Base-by-base conservation (phyloP, 1,140 invertebrate genomes). In the Procambarus clarkii region DNA sequence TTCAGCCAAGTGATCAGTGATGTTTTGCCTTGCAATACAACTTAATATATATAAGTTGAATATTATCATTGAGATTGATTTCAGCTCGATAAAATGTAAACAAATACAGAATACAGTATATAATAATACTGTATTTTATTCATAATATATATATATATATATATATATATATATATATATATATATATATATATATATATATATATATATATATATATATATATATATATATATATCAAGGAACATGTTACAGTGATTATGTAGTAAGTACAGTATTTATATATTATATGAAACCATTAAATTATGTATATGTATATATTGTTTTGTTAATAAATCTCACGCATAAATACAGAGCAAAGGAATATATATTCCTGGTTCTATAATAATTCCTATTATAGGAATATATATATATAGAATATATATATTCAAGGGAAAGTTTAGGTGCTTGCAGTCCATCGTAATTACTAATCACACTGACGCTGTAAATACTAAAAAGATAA, bases 1-100 rank as follows among this genome's bases (percentile, higher is more conserved):
- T 74, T 74, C 69, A 74, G 69, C 69, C 24, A 34, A 74, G 8
- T 74, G 69, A 74, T 74, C 69, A 74, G 69, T 74, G 69, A 74
- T 74, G 69, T 74, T 74, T n/a, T n/a, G 34, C 69, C 2, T 5
- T 74, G 34, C n/a, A 34, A 21, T 74, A 74, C n/a, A 74, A 74
- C 69, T 9, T 24, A 1, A 9, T 34, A 74, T 74, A 74, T 34
- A 71, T 7, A 71, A 54, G 8, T 13, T 54, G 13, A 8, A 54
- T 54, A 54, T 54, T 54, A 54, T 54, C 8, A 54, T 54, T 54
- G 50, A 54, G 8, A 54, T 1, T 54, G 50, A 54, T 54, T 54
- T 4, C 8, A 9, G 50, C 50, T 54, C 13, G 34, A 34, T 34
- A 34, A 34, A 34, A 34, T 34, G 34, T 34, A 34, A 34, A 34